Evolutionary conservation across 2,113 vertebrate genomes (phyloP), one percentile per base, ranked within the genome.

Genomic region (Channa maculata): DNA sequence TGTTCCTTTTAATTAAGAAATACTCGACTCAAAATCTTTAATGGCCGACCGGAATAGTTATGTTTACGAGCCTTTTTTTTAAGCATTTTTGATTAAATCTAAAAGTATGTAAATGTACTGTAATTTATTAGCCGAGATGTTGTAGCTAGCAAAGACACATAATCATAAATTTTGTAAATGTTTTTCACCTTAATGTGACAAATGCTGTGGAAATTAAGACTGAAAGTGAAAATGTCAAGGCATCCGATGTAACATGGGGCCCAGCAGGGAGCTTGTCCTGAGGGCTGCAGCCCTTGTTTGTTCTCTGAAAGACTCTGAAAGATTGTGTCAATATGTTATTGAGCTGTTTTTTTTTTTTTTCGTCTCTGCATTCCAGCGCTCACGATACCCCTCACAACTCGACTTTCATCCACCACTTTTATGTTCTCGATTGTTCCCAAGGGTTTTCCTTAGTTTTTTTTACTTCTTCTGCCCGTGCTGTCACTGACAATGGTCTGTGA

Each of bases 301-400:
- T n/a, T 59, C 45, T 75, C 71, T 65, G 70, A 77, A 53, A 74
- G 70, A 72, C 73, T 70, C 65, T 73, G 73, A 83, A 79, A 41
- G 51, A 59, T 64, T 0, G 1, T 62, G 79, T 86, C 71, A 8
- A 89, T 87, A 83, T 48, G 58, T 67, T 71, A 86, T 79, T 83
- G 85, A 88, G 82, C 45, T 70, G 75, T 82, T 83, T 89, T 24
- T 24, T 24, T 1, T 1, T 24, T 24, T 84, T 49, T 77, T 66
- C 65, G 45, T 67, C 68, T 77, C 72, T 82, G 78, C 86, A 80
- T 80, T 79, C 24, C 33, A 54, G 48, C 6, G n/a, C 68, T 80
- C 52, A 77, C 51, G 65, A 66, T 44, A 67, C n/a, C n/a, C 38
- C 7, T 57, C 65, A 9, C 57, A 58, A 36, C 59, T 51, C 11